Evolutionary conservation across 2,113 vertebrate genomes (phyloP).

Genomic region (Solea senegalensis): DNA sequence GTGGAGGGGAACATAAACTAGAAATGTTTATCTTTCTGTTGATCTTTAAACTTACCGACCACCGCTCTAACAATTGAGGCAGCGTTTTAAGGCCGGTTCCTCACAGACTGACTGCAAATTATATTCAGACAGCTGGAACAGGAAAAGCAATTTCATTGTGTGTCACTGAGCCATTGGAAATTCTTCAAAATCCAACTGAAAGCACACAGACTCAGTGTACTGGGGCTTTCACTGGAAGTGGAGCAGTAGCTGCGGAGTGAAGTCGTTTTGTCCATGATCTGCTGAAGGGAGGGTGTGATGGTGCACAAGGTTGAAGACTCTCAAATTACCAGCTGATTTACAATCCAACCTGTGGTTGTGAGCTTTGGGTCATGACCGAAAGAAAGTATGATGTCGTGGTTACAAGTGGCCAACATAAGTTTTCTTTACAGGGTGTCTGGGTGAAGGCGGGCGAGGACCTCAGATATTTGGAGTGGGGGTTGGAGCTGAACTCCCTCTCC

Average conservation of each 20-base stretch:
- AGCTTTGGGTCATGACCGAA: constrained; percentile 1
- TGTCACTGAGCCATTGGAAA: constrained; percentile 10
- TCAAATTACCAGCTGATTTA: constrained; percentile 30
- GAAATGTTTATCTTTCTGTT: constrained; percentile 63
- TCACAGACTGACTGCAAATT: constrained; percentile 14
- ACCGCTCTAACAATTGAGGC: constrained; percentile 38
- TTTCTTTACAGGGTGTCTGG: constrained; percentile 8
- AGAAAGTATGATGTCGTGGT: constrained; percentile 7
- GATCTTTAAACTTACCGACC: constrained; percentile 73
- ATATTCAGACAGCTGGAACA: constrained; percentile 22
- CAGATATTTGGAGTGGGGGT: neutral
- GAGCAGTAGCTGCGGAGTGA: neutral
- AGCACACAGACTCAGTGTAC: neutral
- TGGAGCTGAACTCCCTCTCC: neutral
- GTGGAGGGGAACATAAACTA: constrained; percentile 42
- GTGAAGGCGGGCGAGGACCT: neutral
- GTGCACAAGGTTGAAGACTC: neutral
- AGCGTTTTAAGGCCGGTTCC: constrained; percentile 16
- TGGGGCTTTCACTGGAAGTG: neutral
- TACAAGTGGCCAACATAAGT: neutral
- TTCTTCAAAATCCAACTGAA: constrained; percentile 11
- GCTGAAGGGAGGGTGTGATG: neutral
- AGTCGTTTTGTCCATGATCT: constrained; percentile 1
- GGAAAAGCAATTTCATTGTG: constrained; percentile 30
- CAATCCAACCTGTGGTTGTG: neutral